Base-by-base conservation (phyloP, 2,797 vertebrate species). In the Numenius phaeopus region DNA sequence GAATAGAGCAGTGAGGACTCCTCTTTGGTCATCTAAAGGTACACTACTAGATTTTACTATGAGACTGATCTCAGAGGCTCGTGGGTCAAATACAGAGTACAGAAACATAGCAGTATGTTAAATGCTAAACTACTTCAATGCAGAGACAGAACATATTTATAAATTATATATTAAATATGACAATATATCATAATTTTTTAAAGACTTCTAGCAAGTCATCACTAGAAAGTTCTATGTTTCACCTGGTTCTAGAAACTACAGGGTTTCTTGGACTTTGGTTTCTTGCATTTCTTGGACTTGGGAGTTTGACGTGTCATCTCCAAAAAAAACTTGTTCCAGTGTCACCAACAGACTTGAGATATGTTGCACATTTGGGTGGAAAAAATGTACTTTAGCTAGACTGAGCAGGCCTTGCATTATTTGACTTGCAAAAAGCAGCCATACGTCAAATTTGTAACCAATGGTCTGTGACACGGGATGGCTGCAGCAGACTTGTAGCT, bases 341-440 rank as follows among this genome's bases (percentile, higher is more conserved):
- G 22, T 55, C 64, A 89, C 69, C 77, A 86, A 40, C 12, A 80
- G 50, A 66, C 39, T 57, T 42, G 46, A 91, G 22, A 24, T 66
- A 82, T 79, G 90, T 79, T 82, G 66, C 80, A 91, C 30, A 34
- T 83, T 62, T 76, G 46, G 14, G 32, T 61, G 17, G 64, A 54
- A 81, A 83, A 89, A 65, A 42, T 0, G 19, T 73, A 55, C 21
- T 84, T 72, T 7, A 76, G 40, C 39, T 67, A 59, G 66, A 49
- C 4, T 1, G 59, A 70, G 55, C 9, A 77, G n/a, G 58, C 37
- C 10, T 54, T 76, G 44, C 32, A 72, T 66, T 87, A 84, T n/a
- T 50, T 95, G 69, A 78, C 85, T 75, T 93, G 52, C 89, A 92
- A 85, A 87, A 92, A 62, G 58, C 39, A 89, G 75, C 47, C 62